Percentiles rank a stretch among this genome's conserved stretches.
Evolutionary conservation across 2,113 vertebrate genomes (phyloP).

Genomic region (Holacanthus passer): DNA sequence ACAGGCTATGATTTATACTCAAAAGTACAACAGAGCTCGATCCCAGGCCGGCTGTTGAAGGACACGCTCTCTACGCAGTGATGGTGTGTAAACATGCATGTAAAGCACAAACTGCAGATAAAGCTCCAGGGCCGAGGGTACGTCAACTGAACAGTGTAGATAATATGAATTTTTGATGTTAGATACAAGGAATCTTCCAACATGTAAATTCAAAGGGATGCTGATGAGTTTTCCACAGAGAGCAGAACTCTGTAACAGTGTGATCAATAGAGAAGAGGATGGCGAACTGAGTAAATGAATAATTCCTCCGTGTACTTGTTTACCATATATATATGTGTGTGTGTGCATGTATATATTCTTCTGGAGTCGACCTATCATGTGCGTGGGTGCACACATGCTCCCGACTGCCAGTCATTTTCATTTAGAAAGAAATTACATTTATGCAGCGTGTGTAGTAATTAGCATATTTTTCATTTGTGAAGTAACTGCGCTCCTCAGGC

Average conservation of each 20-base stretch:
- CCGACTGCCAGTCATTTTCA: constrained; percentile 41
- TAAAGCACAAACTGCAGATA: neutral
- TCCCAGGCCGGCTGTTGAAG: neutral
- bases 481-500: constrained; percentile 52
- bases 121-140: neutral
- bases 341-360: neutral
- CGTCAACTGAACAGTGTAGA: neutral
- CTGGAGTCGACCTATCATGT: neutral
- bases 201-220: neutral
- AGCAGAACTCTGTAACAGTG: neutral
- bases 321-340: neutral
- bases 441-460: constrained; percentile 46
- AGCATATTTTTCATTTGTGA: constrained; percentile 68
- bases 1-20: constrained; percentile 11
- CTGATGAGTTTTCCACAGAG: constrained; percentile 26
- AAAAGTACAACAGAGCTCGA: constrained; percentile 8
- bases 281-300: neutral
- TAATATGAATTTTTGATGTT: constrained; percentile 1
- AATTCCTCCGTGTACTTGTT: constrained; percentile 14
- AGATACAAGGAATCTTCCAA: neutral
- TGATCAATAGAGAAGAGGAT: constrained; percentile 3
- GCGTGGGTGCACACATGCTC: neutral
- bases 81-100: neutral
- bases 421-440: constrained; percentile 49
- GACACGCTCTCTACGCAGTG: neutral